Evolutionary conservation across 1,140 invertebrate species (phyloP).

Genomic region (Drosophila saltans): DNA sequence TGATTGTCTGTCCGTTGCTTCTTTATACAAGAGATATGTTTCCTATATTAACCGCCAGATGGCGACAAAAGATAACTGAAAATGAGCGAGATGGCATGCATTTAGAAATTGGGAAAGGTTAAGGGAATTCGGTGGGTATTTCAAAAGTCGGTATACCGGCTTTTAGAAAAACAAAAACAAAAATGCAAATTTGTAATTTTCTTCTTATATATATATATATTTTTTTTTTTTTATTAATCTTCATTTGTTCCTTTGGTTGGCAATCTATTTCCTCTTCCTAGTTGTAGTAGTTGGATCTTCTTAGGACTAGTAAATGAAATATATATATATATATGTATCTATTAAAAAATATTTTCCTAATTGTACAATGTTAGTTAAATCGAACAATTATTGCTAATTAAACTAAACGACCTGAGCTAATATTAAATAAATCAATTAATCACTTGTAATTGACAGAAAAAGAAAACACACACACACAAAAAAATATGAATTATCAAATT

Average conservation of each 20-base stretch:
- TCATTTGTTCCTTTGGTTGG: conserved; percentile 2
- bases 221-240: conserved; percentile 22
- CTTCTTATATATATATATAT: not conserved
- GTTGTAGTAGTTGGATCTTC: conserved; percentile 66
- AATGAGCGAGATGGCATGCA: not conserved
- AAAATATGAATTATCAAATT: not conserved
- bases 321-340: not conserved
- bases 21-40: too few species aligned
- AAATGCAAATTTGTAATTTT: not conserved
- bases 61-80: not conserved
- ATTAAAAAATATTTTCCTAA: conserved; percentile 21
- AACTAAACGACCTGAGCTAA: conserved; percentile 44
- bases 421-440: conserved; percentile 54
- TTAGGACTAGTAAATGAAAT: conserved; percentile 30
- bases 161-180: not conserved
- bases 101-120: not conserved
- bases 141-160: not conserved
- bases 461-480: not conserved
- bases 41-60: too few species aligned
- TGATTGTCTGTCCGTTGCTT: too few species aligned
- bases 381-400: conserved; percentile 41
- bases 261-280: conserved; percentile 59
- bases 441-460: conserved; percentile 16
- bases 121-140: not conserved
- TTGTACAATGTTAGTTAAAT: conserved; percentile 29